phyloP scores from a whole-genome alignment of 2,888 invertebrate genomes.

The Apotomis turbidana region DNA sequence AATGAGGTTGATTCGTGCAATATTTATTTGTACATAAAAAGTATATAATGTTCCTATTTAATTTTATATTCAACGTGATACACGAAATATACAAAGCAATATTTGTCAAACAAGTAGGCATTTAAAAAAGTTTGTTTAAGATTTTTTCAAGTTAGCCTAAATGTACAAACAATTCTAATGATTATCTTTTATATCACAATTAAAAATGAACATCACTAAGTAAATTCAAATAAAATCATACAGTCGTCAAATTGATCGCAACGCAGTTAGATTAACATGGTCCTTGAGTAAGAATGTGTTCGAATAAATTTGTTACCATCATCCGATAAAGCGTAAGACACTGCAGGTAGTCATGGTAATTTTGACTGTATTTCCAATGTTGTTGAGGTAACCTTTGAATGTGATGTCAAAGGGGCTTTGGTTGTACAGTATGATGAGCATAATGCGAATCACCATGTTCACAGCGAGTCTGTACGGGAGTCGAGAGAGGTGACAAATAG shows the following conservation, averaged over 20 bases:
- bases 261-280: conserved; percentile 74
- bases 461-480: conserved; percentile 78
- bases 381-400: conserved; percentile 48
- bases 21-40: no score
- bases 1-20: no score
- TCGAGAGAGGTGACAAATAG: conserved; percentile 82
- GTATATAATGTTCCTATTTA: no score
- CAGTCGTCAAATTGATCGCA: conserved; percentile 70
- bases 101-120: no score
- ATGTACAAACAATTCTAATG: background rate
- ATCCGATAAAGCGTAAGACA: conserved; percentile 45
- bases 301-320: conserved; percentile 65
- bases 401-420: conserved; percentile 43
- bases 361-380: conserved; percentile 36
- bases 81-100: no score
- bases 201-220: background rate
- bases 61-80: no score
- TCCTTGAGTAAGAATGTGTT: conserved; percentile 67
- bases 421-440: conserved; percentile 52
- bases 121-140: no score
- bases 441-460: conserved; percentile 80
- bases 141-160: no score
- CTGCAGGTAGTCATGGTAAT: conserved; percentile 40
- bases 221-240: conserved; percentile 19
- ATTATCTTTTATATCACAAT: background rate